These are phyloP conservation scores for Geopemphigus sp. DNA, from an alignment of 1,140 invertebrate genomes.

Conservation along the genomic window DNA sequence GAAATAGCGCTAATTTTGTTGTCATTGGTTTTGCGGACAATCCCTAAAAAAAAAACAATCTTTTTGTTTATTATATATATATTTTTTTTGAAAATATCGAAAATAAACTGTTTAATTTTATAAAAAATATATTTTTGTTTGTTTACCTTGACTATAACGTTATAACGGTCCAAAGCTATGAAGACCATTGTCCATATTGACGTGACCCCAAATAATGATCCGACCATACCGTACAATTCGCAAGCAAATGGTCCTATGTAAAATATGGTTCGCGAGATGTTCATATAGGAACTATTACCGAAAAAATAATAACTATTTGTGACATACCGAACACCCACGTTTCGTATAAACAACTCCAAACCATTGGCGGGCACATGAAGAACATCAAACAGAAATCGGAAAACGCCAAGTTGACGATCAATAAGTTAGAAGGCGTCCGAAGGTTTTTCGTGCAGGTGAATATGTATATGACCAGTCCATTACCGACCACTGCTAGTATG, in stretches of 20 bases:
- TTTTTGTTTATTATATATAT: no score
- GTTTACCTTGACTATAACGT: conserved; percentile 73
- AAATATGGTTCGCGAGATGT: conserved; percentile 7
- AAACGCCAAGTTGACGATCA: conserved; percentile 82
- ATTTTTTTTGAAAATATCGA: background rate
- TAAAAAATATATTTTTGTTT: background rate
- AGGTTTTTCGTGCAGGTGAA: conserved; percentile 74
- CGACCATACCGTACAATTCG: conserved; percentile 74
- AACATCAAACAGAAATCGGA: conserved; percentile 88
- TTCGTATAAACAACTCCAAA: conserved; percentile 81
- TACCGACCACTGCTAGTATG: conserved; percentile 70
- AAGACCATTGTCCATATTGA: conserved; percentile 83
- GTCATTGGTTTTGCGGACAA: conserved; percentile 70
- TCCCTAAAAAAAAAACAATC: conserved; percentile 57
- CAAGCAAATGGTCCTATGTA: conserved; percentile 74
- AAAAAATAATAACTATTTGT: no score
- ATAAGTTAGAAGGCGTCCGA: conserved; percentile 78
- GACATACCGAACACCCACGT: conserved; percentile 75
- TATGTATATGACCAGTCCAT: conserved; percentile 83
- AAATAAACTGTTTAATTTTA: conserved; percentile 8
- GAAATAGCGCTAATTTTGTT: conserved; percentile 65
- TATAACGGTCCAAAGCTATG: conserved; percentile 80
- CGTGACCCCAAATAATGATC: conserved; percentile 74
- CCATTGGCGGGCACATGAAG: conserved; percentile 77
- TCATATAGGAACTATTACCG: no score